Percentiles rank a stretch among this genome's conserved stretches.
Conservation (phyloP, 2,888 invertebrate genomes). For the Hoplodrina blanda region DNA sequence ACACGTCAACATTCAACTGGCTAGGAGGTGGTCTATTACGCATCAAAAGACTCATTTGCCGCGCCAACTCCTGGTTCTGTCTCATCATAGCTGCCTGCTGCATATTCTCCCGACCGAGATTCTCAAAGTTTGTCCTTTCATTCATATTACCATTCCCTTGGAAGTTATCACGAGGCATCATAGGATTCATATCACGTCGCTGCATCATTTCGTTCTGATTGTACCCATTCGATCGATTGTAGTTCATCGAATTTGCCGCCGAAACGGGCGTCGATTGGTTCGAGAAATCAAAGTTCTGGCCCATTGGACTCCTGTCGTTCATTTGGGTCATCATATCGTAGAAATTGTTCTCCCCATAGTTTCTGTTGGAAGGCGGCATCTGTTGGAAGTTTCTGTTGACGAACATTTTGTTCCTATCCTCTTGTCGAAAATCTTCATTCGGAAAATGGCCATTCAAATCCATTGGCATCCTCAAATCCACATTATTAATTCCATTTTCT, state of each 20-base stretch:
- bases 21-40: slow-evolving; percentile 84
- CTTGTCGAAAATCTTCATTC: slow-evolving; percentile 75
- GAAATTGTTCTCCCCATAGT: slow-evolving; percentile 78
- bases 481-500: slow-evolving; percentile 74
- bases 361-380: slow-evolving; percentile 75
- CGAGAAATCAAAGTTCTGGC: slow-evolving; percentile 81
- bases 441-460: slow-evolving; percentile 82
- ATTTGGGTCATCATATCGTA: slow-evolving; percentile 81
- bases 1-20: slow-evolving; percentile 85
- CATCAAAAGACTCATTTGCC: slow-evolving; percentile 86
- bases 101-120: slow-evolving; percentile 75
- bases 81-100: slow-evolving; percentile 81
- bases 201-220: slow-evolving; percentile 82
- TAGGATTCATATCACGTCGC: slow-evolving; percentile 79
- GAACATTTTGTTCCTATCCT: slow-evolving; percentile 82
- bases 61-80: slow-evolving; percentile 84
- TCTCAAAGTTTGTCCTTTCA: slow-evolving; percentile 79
- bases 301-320: slow-evolving; percentile 76
- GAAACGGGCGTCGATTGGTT: slow-evolving; percentile 76
- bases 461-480: slow-evolving; percentile 81
- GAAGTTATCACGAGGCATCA: slow-evolving; percentile 77
- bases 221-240: slow-evolving; percentile 81
- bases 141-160: slow-evolving; percentile 72
- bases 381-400: slow-evolving; percentile 79
- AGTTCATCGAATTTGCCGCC: slow-evolving; percentile 72